Evolutionary conservation across 1,140 invertebrate genomes (phyloP), one percentile per base, ranked within the genome.

Genomic region (Diabrotica undecimpunctata): DNA sequence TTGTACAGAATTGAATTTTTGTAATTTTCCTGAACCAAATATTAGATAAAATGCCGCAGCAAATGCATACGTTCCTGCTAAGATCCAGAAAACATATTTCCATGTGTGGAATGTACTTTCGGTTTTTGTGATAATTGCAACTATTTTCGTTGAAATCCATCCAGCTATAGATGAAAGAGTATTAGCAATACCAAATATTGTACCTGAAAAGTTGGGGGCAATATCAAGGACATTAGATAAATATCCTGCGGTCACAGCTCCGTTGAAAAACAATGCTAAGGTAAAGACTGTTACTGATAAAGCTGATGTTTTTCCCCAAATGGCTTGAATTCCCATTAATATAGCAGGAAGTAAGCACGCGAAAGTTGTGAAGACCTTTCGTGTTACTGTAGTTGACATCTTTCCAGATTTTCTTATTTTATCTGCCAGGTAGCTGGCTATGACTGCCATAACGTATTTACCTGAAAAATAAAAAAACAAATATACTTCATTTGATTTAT

Each of bases 161-260:
- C 94, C 94, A 13, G 94, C 93, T 54, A 95, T 81, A 0, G 93
- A 95, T 0, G 93, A 94, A 59, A 96, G 78, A 0, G 93, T 95
- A 75, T 96, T 96, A 6, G 93, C 91, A 75, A 96, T 84, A 8
- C 94, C 94, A 80, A 96, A 95, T 62, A 96, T 90, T 2, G 91
- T 93, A 61, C 93, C 93, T 58, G 93, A 92, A 79, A 92, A 95
- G 72, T 93, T 91, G 6, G 92, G 93, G 4, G 93, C 93, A 72
- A 96, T 94, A 73, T 96, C 93, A 51, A 95, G 80, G 25, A 91
- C 91, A 75, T 95, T 96, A 61, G 93, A 89, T 14, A 95, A 83
- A 78, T 93, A 95, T 5, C 93, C 93, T 39, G 90, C 91, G 0
- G 92, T 94, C 7, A 94, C 91, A 0, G 86, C 89, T 11, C 93